phyloP scores from a whole-genome alignment of 2,113 vertebrate genomes.

The Illadopsis cleaveri region DNA sequence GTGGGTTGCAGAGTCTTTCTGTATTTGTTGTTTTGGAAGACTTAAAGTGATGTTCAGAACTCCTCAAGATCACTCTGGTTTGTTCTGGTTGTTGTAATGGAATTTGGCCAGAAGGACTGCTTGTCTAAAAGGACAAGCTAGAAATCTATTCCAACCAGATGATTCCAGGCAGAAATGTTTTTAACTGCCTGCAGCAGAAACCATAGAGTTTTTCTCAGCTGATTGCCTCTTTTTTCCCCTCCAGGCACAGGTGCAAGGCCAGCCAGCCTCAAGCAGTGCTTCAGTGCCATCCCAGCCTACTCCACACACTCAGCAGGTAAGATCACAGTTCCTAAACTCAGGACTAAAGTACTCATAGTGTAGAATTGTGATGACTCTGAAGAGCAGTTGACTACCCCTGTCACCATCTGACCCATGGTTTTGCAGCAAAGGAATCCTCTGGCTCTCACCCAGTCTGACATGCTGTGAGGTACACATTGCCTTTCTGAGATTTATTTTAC shows the following conservation, averaged over 20 bases:
- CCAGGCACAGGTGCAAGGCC: slow-evolving; percentile 75
- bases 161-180: background rate
- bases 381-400: background rate
- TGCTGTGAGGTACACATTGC: no score
- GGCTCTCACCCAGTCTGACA: background rate
- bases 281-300: slow-evolving; percentile 65
- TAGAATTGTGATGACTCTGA: background rate
- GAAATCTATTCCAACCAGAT: background rate
- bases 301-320: slow-evolving; percentile 76
- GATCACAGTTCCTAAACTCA: background rate
- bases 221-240: slow-evolving; percentile 14
- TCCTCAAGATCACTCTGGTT: background rate
- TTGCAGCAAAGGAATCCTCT: background rate
- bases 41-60: background rate
- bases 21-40: background rate
- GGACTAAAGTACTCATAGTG: background rate
- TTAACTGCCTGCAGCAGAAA: slow-evolving; percentile 40
- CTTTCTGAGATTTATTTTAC: background rate
- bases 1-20: background rate
- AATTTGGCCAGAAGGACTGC: background rate
- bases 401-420: background rate
- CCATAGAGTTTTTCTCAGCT: background rate
- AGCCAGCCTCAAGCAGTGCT: slow-evolving; percentile 64
- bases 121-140: background rate
- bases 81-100: background rate